Percentiles rank a stretch among this genome's conserved stretches.
These are phyloP conservation scores for Platycheirus rosarum DNA, from an alignment of 2,888 invertebrate genomes.

Conservation along the genomic window DNA sequence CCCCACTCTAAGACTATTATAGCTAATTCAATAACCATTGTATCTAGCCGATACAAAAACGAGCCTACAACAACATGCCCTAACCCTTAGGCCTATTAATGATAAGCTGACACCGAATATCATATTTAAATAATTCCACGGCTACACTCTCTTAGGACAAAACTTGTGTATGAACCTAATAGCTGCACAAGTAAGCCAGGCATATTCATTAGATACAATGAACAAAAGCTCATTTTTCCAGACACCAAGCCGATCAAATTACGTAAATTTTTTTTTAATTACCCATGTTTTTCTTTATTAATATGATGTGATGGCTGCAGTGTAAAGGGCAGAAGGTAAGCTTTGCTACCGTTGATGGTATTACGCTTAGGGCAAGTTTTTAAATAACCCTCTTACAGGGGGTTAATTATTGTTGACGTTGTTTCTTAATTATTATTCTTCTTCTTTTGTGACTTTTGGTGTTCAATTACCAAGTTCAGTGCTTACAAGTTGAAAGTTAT, in stretches of 20 bases:
- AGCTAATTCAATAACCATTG: neutral
- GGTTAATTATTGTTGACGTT: constrained; percentile 69
- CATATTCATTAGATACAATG: constrained; percentile 21
- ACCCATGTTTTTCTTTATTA: constrained; percentile 55
- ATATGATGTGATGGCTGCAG: constrained; percentile 38
- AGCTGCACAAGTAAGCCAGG: constrained; percentile 6
- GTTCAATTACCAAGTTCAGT: constrained; percentile 60
- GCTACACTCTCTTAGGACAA: neutral
- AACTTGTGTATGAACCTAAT: constrained; percentile 1
- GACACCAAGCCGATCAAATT: constrained; percentile 56
- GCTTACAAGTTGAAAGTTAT: constrained; percentile 49
- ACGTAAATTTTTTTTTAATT: constrained; percentile 55
- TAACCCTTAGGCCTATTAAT: constrained; percentile 40
- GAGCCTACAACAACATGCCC: constrained; percentile 31
- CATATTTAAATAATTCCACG: constrained; percentile 57
- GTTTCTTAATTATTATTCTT: constrained; percentile 65
- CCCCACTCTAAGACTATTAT: constrained; percentile 23
- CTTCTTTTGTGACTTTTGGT: constrained; percentile 49
- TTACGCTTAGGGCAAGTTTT: constrained; percentile 61
- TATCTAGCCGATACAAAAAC: constrained; percentile 6
- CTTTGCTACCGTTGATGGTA: constrained; percentile 23
- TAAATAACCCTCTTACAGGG: constrained; percentile 64
- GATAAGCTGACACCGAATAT: constrained; percentile 57
- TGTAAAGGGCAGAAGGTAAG: constrained; percentile 1
- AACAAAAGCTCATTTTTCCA: constrained; percentile 45